These are phyloP conservation scores for Sylvia atricapilla DNA, from an alignment of 2,113 vertebrate genomes.

Conservation along the genomic window DNA sequence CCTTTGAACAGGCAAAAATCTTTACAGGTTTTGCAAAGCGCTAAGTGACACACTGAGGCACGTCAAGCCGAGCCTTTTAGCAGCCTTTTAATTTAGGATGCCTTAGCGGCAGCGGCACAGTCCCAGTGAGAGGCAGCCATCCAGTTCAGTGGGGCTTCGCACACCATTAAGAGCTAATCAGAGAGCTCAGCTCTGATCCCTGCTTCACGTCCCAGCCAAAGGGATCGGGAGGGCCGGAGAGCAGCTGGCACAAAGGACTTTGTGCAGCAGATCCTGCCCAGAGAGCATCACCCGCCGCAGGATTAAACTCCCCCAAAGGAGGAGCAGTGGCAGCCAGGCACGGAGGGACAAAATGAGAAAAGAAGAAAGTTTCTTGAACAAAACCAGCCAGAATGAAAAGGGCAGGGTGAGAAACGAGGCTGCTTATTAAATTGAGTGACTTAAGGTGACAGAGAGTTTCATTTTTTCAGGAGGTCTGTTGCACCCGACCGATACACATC, in stretches of 20 bases:
- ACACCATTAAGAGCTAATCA: neutral
- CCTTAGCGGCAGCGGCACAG: neutral
- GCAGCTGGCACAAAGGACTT: neutral
- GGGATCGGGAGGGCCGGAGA: neutral
- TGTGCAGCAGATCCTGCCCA: neutral
- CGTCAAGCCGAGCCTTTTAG: neutral
- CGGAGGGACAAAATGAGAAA: neutral
- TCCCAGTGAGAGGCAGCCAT: neutral
- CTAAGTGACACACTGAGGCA: neutral
- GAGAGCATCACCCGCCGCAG: accelerated
- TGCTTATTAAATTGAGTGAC: neutral
- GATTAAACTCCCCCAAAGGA: neutral
- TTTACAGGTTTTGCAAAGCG: neutral
- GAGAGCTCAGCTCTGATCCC: neutral
- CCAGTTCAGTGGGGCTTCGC: neutral
- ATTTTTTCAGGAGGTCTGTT: neutral
- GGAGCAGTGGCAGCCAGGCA: neutral
- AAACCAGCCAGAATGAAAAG: neutral
- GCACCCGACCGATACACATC: accelerated
- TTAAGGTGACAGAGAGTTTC: neutral
- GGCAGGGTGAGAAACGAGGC: neutral
- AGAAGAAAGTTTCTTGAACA: neutral
- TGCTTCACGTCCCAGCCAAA: neutral
- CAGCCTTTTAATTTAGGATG: neutral
- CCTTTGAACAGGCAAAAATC: neutral